Percentiles rank a stretch among this genome's conserved stretches.
These are phyloP conservation scores for Latrodectus elegans DNA, from an alignment of 2,888 invertebrate genomes.

Conservation along the genomic window DNA sequence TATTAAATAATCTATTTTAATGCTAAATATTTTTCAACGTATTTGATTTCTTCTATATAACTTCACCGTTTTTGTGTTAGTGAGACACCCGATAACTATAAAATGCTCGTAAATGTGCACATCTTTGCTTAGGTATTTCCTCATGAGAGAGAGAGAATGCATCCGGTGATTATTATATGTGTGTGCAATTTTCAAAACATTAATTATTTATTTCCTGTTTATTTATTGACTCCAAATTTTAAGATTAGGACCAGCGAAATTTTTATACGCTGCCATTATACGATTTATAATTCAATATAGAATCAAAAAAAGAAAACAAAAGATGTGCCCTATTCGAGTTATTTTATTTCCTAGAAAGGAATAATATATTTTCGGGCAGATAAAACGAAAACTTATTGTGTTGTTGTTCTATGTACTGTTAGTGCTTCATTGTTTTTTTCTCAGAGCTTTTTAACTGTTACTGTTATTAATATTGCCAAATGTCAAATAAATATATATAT, in stretches of 20 bases:
- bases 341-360: conserved; percentile 33
- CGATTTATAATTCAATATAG: not conserved
- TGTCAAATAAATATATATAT: conserved; percentile 62
- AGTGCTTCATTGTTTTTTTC: conserved; percentile 69
- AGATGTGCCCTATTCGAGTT: not conserved
- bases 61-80: conserved; percentile 25
- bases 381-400: conserved; percentile 49
- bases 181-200: too few species aligned
- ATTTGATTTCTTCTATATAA: conserved; percentile 25
- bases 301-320: too few species aligned
- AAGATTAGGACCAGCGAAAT: too few species aligned
- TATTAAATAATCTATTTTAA: conserved; percentile 46
- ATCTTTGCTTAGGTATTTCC: not conserved
- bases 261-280: too few species aligned
- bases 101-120: not conserved
- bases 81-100: not conserved
- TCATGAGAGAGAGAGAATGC: not conserved
- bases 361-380: conserved; percentile 64
- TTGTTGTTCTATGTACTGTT: conserved; percentile 61
- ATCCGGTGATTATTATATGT: too few species aligned
- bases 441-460: conserved; percentile 69
- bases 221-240: too few species aligned
- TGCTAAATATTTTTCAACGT: conserved; percentile 27
- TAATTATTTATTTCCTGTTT: too few species aligned
- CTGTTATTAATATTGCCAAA: conserved; percentile 69